These are phyloP conservation scores for Vanessa tameamea DNA, from an alignment of 1,140 invertebrate genomes.

Conservation along the genomic window DNA sequence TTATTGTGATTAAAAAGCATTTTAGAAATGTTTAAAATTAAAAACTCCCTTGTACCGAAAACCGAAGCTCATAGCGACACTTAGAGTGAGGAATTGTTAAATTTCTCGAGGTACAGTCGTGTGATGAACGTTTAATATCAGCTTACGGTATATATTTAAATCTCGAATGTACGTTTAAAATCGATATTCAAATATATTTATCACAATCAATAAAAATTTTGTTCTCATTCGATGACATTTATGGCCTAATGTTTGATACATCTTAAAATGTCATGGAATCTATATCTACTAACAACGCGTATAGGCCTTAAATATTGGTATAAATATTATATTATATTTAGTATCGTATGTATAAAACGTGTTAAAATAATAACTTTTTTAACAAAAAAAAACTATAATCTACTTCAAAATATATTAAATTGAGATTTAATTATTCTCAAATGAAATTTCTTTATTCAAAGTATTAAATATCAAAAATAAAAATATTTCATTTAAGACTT, in stretches of 20 bases:
- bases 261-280: conserved; percentile 36
- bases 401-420: conserved; percentile 31
- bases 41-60: conserved; percentile 69
- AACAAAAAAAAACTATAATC: conserved; percentile 27
- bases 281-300: conserved; percentile 35
- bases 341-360: conserved; percentile 33
- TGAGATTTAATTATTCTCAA: conserved; percentile 23
- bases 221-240: conserved; percentile 45
- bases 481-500: conserved; percentile 11
- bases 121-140: conserved; percentile 52
- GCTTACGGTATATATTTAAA: conserved; percentile 45
- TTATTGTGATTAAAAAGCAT: conserved; percentile 70
- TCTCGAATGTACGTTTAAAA: conserved; percentile 43
- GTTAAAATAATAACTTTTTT: conserved; percentile 36
- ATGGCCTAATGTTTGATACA: conserved; percentile 27
- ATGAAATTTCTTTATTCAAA: conserved; percentile 11
- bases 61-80: conserved; percentile 62
- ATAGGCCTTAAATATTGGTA: conserved; percentile 39
- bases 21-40: conserved; percentile 71
- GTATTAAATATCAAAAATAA: not conserved
- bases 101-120: conserved; percentile 47
- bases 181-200: conserved; percentile 41
- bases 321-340: conserved; percentile 37
- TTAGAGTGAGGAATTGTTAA: conserved; percentile 54
- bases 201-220: conserved; percentile 45